Conservation (phyloP, 2,113 vertebrate species). For the Sapayoa aenigma region DNA sequence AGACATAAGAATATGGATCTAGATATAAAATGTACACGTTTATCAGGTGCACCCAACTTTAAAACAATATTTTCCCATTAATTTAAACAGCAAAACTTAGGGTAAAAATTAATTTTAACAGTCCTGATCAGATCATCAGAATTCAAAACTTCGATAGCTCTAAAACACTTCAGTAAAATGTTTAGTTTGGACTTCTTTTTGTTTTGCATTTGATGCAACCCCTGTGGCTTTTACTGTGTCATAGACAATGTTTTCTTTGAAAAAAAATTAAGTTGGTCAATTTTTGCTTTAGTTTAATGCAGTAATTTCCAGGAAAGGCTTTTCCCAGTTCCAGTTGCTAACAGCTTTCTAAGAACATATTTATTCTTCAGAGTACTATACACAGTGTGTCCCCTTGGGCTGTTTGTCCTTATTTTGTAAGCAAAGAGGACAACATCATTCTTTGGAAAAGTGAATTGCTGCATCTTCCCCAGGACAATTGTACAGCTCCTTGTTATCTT, state of each 20-base stretch:
- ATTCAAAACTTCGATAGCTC: not conserved
- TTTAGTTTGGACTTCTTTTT: not conserved
- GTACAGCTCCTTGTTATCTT: not conserved
- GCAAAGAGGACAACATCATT: not conserved
- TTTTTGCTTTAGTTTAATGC: not conserved
- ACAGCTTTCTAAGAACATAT: not conserved
- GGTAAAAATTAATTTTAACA: fast-evolving
- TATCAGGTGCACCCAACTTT: not conserved
- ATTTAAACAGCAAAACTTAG: not conserved
- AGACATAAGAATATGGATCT: not conserved
- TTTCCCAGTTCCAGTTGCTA: not conserved
- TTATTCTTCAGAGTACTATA: not conserved
- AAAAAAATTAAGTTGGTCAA: not conserved
- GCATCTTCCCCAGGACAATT: not conserved
- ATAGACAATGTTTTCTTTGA: not conserved
- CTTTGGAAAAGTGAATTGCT: not conserved
- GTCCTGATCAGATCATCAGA: not conserved
- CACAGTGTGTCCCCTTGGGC: not conserved
- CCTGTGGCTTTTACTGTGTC: not conserved
- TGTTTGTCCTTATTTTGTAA: not conserved
- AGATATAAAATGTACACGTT: not conserved
- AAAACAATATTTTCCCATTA: not conserved
- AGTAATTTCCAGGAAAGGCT: not conserved
- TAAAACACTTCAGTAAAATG: not conserved
- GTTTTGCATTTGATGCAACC: not conserved